Evolutionary conservation across 2,797 vertebrate genomes (phyloP).

Genomic region (Astyanax mexicanus): DNA sequence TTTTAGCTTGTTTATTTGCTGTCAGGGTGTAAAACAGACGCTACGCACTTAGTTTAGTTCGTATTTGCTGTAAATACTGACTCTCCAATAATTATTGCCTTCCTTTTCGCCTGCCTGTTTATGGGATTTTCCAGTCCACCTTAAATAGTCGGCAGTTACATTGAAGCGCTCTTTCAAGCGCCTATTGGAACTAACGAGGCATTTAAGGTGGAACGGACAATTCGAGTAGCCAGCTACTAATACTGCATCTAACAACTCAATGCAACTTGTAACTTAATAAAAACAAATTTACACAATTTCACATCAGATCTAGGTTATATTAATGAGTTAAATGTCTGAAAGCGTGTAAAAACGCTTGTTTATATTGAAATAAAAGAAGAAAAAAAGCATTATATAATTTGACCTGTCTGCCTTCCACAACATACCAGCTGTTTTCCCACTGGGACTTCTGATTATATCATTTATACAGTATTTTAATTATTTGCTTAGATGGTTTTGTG

Average conservation of each 20-base stretch:
- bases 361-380: neutral
- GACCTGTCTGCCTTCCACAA: slow-evolving; percentile 3
- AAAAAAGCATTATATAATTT: slow-evolving; percentile 21
- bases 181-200: neutral
- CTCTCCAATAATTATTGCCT: neutral
- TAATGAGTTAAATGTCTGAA: neutral
- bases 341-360: no score
- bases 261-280: neutral
- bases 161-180: no score
- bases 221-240: neutral
- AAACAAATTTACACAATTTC: neutral
- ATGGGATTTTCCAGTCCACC: neutral
- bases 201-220: neutral
- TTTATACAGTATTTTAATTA: no score
- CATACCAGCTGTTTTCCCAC: slow-evolving; percentile 52
- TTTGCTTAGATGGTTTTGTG: no score
- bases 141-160: neutral
- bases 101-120: neutral
- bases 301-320: neutral
- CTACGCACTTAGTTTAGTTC: neutral
- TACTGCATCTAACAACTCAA: neutral
- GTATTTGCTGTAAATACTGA: neutral
- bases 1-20: neutral
- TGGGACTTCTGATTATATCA: neutral
- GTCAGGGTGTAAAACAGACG: neutral